Evolutionary conservation across 2,888 invertebrate genomes (phyloP), one percentile per base, ranked within the genome.

Genomic region (Choreutis nemorana): DNA sequence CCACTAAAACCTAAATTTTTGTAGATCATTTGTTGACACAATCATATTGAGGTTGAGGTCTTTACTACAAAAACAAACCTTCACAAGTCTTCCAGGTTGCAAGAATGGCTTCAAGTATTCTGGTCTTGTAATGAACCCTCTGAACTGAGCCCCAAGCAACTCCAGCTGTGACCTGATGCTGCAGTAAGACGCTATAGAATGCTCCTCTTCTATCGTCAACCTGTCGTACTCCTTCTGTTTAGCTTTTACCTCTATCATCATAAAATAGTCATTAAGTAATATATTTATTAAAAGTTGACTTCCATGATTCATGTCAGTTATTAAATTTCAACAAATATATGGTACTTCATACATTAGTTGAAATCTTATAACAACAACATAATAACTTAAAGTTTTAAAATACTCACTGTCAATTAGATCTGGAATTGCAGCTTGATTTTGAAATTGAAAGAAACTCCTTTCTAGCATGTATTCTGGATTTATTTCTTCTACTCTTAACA

Each of bases 391-490:
- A 18, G 18, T 8, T 18, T 5, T 8, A 18, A 8, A 8, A 3
- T 6, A 80, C 85, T 81, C 72, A 93, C 94, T 87, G 40, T 94
- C 87, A 51, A 90, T 87, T 8, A 97, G 82, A 23, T 87, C 87
- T 1, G 99, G 99, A 50, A 99, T 94, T 9, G 90, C 85, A 0
- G 96, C 87, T 71, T 97, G 97, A 75, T 98, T 99, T 78, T 99
- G 99, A 57, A 99, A 99, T 70, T 99, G 99, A 70, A 89, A 97
- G 77, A 99, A 99, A 45, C 97, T 97, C 37, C 97, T 83, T 56
- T 98, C 97, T 55, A 99, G 79, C 96, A 99, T 98, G 57, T 95
- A 99, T 64, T 99, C 97, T 0, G 99, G 99, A 77, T 99, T 98
- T 31, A 99, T 97, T 78, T 97, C 99, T 68, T 99, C 99, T 1